Evolutionary conservation across 2,888 invertebrate species (phyloP).

Genomic region (Caenorhabditis wallacei): DNA sequence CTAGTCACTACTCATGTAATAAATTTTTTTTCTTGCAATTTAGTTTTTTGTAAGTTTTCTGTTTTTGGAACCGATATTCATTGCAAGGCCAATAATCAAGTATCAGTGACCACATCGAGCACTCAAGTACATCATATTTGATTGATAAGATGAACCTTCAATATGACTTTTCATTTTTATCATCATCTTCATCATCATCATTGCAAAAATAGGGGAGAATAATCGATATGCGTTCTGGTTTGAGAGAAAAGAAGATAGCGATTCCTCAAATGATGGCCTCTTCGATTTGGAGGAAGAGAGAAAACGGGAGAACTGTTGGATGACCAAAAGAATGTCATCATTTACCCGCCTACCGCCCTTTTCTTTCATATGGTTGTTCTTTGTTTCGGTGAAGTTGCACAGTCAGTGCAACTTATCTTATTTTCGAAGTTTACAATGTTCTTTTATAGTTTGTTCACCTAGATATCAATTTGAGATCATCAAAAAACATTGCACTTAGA

Average conservation of each 20-base stretch:
- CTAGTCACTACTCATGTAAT: too few species aligned
- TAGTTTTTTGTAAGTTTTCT: neutral
- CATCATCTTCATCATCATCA: constrained; percentile 28
- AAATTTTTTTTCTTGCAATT: neutral
- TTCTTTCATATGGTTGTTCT: constrained; percentile 30
- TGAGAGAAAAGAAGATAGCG: constrained; percentile 30
- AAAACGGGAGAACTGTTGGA: constrained; percentile 10
- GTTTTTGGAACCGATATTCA: neutral
- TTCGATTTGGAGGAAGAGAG: constrained; percentile 6
- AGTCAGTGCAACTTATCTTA: neutral
- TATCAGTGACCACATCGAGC: constrained; percentile 6
- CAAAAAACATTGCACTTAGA: neutral
- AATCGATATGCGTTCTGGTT: constrained; percentile 52
- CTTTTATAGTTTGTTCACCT: too few species aligned
- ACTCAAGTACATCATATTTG: neutral
- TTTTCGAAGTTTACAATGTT: too few species aligned
- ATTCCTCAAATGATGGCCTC: constrained; percentile 15
- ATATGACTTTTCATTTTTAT: neutral
- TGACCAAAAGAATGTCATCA: constrained; percentile 50
- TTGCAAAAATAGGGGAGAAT: neutral
- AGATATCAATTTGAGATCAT: neutral
- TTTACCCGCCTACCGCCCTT: constrained; percentile 17
- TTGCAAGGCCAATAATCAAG: neutral
- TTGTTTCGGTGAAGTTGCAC: constrained; percentile 28
- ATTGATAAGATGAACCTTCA: neutral